These are phyloP conservation scores for Microcebus ravelobensis DNA, from an alignment of 2,113 vertebrate species.

Conservation along the genomic window DNA sequence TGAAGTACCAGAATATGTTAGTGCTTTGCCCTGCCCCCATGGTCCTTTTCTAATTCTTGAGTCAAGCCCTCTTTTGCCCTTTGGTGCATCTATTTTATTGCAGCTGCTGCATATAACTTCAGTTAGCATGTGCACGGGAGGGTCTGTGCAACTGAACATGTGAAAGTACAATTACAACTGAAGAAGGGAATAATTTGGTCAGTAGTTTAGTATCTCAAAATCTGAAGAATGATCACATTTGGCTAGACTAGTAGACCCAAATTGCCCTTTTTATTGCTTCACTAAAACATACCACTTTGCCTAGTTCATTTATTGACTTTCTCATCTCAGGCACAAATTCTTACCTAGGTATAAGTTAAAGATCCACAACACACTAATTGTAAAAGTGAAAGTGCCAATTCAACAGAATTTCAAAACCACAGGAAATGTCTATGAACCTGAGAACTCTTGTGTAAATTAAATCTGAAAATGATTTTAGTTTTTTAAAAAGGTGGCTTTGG, in stretches of 20 bases:
- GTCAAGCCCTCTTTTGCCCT: not conserved
- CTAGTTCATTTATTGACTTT: slow-evolving; percentile 75
- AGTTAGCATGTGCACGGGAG: not conserved
- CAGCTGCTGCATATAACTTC: not conserved
- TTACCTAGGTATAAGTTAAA: slow-evolving; percentile 58
- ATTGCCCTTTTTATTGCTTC: slow-evolving; percentile 69
- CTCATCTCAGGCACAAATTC: slow-evolving; percentile 62
- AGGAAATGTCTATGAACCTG: slow-evolving; percentile 23
- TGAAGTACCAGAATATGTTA: slow-evolving; percentile 13
- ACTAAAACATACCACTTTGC: slow-evolving; percentile 60
- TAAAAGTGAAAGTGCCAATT: slow-evolving; percentile 44
- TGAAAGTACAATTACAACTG: not conserved
- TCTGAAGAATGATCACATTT: slow-evolving; percentile 52
- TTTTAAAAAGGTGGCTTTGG: slow-evolving; percentile 72
- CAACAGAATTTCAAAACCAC: slow-evolving; percentile 41
- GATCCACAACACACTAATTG: slow-evolving; percentile 41
- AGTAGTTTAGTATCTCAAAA: slow-evolving; percentile 46
- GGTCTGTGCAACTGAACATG: not conserved
- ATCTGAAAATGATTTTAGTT: slow-evolving; percentile 65
- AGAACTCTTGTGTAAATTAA: slow-evolving; percentile 49
- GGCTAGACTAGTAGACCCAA: slow-evolving; percentile 30
- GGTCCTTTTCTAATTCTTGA: slow-evolving; percentile 1
- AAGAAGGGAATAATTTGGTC: slow-evolving; percentile 19
- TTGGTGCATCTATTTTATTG: not conserved
- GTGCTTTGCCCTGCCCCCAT: not conserved